phyloP scores from a whole-genome alignment of 2,113 vertebrate genomes.

The Micronycteris hirsuta region DNA sequence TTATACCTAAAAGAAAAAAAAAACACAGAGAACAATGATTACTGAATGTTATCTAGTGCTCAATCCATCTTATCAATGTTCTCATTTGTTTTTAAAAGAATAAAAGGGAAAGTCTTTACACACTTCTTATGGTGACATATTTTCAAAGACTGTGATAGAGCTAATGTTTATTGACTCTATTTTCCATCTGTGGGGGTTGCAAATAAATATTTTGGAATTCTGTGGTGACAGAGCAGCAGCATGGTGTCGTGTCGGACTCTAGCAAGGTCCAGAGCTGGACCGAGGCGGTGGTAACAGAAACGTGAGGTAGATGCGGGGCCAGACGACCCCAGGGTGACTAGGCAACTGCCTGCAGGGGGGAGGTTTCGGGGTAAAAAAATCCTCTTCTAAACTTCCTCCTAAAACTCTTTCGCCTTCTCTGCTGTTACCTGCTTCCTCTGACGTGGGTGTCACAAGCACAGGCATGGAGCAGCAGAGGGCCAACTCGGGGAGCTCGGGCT shows the following conservation, averaged over 20 bases:
- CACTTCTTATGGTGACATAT: background rate
- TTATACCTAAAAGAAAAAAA: background rate
- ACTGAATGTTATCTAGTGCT: background rate
- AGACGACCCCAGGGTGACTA: background rate
- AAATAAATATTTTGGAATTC: constrained; percentile 9
- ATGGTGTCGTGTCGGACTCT: background rate
- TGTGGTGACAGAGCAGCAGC: background rate
- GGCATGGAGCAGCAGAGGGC: background rate
- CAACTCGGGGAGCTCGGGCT: background rate
- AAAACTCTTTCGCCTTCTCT: background rate
- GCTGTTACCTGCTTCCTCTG: background rate
- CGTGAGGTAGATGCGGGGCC: background rate
- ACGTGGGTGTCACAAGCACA: no score
- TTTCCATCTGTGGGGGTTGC: background rate
- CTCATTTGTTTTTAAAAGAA: background rate
- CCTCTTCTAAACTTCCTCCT: background rate
- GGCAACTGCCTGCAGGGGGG: background rate
- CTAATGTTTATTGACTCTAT: constrained; percentile 30
- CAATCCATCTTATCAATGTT: background rate
- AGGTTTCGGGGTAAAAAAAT: background rate
- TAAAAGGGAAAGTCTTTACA: background rate
- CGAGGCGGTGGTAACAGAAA: background rate
- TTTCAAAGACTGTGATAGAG: background rate
- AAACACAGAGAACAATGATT: background rate
- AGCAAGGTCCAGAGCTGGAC: background rate